Base-by-base conservation (phyloP, 1,140 invertebrate species). In the Pararge aegeria region DNA sequence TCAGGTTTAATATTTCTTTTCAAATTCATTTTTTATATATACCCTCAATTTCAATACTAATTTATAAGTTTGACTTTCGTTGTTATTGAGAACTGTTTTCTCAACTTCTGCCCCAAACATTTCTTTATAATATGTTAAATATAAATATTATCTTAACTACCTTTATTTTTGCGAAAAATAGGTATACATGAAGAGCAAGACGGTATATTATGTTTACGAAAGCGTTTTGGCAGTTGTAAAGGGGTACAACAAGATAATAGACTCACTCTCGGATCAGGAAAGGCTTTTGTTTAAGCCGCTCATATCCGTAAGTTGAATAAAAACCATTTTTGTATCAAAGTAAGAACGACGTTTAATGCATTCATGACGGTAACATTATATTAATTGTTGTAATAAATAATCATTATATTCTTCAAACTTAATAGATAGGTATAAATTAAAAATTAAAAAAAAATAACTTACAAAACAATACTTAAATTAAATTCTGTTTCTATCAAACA, bases 231-330 rank as follows among this genome's bases (percentile, higher is more conserved):
- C 93, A 1, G 93, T 97, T 1, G 94, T 95, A 0, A 90, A 93
- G 18, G 94, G 95, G 37, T 97, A 97, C 78, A 97, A 98, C 84
- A 93, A 93, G 72, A 95, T 97, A 27, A 74, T 97, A 12, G 83
- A 88, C 2, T 90, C 91, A 0, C 66, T 94, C 0, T 92, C 91
- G 1, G 90, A 91, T 2, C 86, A 92, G 19, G 93, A 94, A 67
- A 78, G 93, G 7, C 68, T 91, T 12, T 83, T 94, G 0, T 93
- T 94, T 68, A 92, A 92, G 52, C 91, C 92, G 0, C 60, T 93
- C 7, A 93, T 87, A 68, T 60, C 66, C 51, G 90, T 90, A 73
- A 84, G 77, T 81, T 44, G 21, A n/a, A 48, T 20, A 60, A 29
- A 20, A 19, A 10, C n/a, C 2, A 4, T 24, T 24, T 24, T 24